Evolutionary conservation across 2,113 vertebrate species (phyloP).

Genomic region (Zosterops hypoxanthus): DNA sequence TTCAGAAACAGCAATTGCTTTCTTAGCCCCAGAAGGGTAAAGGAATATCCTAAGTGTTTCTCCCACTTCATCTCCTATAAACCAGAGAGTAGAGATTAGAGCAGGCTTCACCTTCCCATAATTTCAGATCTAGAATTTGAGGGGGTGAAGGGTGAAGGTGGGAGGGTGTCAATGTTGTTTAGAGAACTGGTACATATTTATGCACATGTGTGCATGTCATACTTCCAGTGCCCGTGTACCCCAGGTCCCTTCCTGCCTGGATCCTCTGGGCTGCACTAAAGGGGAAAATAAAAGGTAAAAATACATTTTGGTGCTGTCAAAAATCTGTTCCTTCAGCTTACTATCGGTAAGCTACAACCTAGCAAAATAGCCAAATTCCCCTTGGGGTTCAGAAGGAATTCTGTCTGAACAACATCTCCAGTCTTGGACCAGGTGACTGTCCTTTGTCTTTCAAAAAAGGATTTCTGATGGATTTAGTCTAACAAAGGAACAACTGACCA

Average conservation of each 20-base stretch:
- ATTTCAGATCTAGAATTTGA: neutral
- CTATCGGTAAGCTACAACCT: neutral
- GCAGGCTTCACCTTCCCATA: neutral
- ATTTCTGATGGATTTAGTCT: conserved; percentile 11
- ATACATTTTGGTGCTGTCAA: neutral
- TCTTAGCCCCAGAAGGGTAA: neutral
- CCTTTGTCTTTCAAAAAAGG: neutral
- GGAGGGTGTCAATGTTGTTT: neutral
- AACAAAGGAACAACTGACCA: conserved; percentile 1
- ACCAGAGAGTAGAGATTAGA: neutral
- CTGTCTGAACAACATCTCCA: neutral
- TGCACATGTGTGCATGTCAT: neutral
- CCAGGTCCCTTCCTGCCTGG: neutral
- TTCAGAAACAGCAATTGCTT: neutral
- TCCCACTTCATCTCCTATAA: neutral
- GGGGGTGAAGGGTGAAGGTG: neutral
- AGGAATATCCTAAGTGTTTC: neutral
- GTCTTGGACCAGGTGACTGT: neutral
- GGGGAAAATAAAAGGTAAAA: neutral
- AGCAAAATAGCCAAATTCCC: neutral
- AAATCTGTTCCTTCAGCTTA: neutral
- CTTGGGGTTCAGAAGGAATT: neutral
- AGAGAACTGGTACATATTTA: neutral
- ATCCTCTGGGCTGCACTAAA: neutral
- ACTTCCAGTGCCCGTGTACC: neutral